Conservation (phyloP, 23 tunicate species). For the Halocynthia roretzi region DNA sequence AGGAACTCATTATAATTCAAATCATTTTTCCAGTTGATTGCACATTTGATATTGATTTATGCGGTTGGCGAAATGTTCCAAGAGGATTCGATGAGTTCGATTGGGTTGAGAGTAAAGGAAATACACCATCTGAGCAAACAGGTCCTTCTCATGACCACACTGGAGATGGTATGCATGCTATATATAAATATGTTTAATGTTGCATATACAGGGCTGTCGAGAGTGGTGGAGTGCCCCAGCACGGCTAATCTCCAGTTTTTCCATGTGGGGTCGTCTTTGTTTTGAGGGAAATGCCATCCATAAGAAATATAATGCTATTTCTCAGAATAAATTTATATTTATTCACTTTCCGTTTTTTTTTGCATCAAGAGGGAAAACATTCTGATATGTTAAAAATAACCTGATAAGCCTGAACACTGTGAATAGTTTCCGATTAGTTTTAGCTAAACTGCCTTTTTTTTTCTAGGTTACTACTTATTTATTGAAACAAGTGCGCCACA, state of each 20-base stretch:
- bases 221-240: too few species aligned
- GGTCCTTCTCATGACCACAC: conserved; percentile 49
- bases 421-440: neutral
- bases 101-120: conserved; percentile 35
- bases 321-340: too few species aligned
- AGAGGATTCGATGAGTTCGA: conserved; percentile 41
- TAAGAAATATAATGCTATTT: too few species aligned
- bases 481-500: conserved; percentile 22
- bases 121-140: conserved; percentile 4
- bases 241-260: too few species aligned
- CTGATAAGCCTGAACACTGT: too few species aligned
- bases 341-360: too few species aligned
- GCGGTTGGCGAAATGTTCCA: conserved; percentile 42
- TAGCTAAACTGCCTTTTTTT: neutral
- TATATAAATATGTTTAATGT: too few species aligned
- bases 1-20: neutral
- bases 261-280: too few species aligned
- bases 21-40: conserved; percentile 45
- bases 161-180: conserved; percentile 8
- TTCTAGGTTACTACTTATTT: conserved; percentile 32
- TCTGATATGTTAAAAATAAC: too few species aligned
- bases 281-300: too few species aligned
- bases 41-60: conserved; percentile 39
- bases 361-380: too few species aligned
- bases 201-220: too few species aligned